Evolutionary conservation across 2,113 vertebrate species (phyloP), one percentile per base, ranked within the genome.

Genomic region (Thalassarche chlororhynchos): DNA sequence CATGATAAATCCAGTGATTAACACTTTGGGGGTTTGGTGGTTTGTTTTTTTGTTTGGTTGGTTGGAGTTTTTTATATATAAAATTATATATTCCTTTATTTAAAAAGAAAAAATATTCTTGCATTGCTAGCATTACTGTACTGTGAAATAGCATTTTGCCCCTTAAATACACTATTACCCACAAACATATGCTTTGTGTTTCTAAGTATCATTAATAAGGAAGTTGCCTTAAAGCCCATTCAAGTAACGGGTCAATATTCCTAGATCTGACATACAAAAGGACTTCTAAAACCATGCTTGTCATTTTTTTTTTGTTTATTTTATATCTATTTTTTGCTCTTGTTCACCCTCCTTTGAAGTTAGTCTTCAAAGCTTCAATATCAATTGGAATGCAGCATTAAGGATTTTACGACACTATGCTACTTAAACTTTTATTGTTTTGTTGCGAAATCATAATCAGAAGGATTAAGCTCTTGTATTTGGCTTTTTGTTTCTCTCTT

Each of bases 371-470:
- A 98, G 85, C 96, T 91, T 92, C 92, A 97, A 87, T 97, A 98
- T 97, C 96, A 98, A 93, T 18, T 95, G 93, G 90, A 98, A 98
- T 97, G 91, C 64, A 97, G 95, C 94, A 98, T 96, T 96, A 98
- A 98, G 96, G 92, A 98, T 97, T 98, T 98, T 98, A 98, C 92
- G 87, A 96, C 87, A 97, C 98, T 98, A 97, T 98, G 98, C 98
- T 98, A 99, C 98, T 99, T 98, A 97, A 98, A 97, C 96, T 98
- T 98, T 97, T 98, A 98, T 96, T 98, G 97, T 98, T 98, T 98
- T 91, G 96, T 90, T 96, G 98, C 97, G 95, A 99, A 99, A 99
- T 98, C 98, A 98, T 98, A 99, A 99, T 98, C 98, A 99, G 98
- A 98, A 98, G 98, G 97, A 98, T 98, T 96, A 98, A 94, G 88